These are phyloP conservation scores for Cyanoderma ruficeps DNA, from an alignment of 2,113 vertebrate genomes.

Conservation along the genomic window DNA sequence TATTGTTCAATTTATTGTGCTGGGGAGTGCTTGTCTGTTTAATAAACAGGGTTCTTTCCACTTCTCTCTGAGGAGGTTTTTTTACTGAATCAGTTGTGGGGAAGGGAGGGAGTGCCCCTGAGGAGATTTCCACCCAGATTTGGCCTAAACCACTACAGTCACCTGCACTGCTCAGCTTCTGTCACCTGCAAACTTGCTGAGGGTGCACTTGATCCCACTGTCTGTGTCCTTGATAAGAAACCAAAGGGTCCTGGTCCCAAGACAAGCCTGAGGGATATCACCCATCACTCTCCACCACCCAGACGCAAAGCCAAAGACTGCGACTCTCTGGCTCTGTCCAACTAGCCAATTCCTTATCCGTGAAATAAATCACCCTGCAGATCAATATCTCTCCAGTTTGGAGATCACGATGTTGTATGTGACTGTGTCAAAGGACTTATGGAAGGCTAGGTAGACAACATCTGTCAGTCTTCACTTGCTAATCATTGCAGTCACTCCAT, in stretches of 20 bases:
- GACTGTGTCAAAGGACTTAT: not conserved
- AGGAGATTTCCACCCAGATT: too few species aligned
- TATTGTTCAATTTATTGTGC: too few species aligned
- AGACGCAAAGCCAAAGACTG: not conserved
- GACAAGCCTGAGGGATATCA: not conserved
- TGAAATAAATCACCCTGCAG: not conserved
- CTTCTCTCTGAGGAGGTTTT: too few species aligned
- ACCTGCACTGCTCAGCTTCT: not conserved
- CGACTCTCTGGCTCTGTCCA: not conserved
- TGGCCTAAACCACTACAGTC: too few species aligned
- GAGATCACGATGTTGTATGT: not conserved
- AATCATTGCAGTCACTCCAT: not conserved
- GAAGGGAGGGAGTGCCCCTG: too few species aligned
- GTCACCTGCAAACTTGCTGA: not conserved
- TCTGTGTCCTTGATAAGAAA: not conserved
- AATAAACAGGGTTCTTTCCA: too few species aligned
- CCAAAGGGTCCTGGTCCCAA: not conserved
- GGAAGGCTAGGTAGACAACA: not conserved
- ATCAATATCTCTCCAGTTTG: not conserved
- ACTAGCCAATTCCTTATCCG: not conserved
- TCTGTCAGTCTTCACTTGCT: not conserved
- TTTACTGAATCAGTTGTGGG: too few species aligned
- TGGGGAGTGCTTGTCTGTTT: too few species aligned
- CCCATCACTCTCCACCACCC: too few species aligned
- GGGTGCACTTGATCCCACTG: not conserved